Conservation (phyloP, 2,888 invertebrate species). For the Stenichneumon culpator region DNA sequence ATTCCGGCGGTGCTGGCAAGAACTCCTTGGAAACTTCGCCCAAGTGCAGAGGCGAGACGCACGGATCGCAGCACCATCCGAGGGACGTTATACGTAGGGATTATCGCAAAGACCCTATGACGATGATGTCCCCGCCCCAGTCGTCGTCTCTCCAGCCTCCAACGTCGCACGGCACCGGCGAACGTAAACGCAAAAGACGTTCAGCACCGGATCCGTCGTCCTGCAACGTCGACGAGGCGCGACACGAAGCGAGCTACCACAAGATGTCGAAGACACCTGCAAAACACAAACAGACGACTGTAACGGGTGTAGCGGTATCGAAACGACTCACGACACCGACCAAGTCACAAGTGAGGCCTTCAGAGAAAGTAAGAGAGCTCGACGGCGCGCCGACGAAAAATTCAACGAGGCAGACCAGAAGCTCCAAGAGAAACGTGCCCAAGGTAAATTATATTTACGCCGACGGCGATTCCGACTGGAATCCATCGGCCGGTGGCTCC, state of each 20-base stretch:
- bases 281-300: slow-evolving; percentile 65
- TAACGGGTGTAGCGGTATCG: slow-evolving; percentile 35
- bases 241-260: slow-evolving; percentile 69
- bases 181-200: slow-evolving; percentile 69
- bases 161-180: slow-evolving; percentile 58
- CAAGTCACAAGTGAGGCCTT: slow-evolving; percentile 62
- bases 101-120: slow-evolving; percentile 72
- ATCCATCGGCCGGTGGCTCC: slow-evolving; percentile 77
- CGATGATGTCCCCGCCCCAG: slow-evolving; percentile 29
- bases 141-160: background rate
- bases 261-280: slow-evolving; percentile 69
- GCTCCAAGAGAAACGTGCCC: slow-evolving; percentile 81
- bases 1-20: background rate
- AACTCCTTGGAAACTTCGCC: slow-evolving; percentile 20
- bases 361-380: slow-evolving; percentile 63
- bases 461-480: slow-evolving; percentile 81
- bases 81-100: slow-evolving; percentile 73
- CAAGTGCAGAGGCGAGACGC: background rate
- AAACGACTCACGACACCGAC: slow-evolving; percentile 69
- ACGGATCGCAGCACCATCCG: slow-evolving; percentile 39
- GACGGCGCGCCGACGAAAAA: slow-evolving; percentile 63
- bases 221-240: slow-evolving; percentile 54
- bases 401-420: slow-evolving; percentile 76
- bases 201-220: slow-evolving; percentile 67
- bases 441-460: slow-evolving; percentile 82